Percentiles rank a stretch among this genome's conserved stretches.
phyloP scores from a whole-genome alignment of 30 jellyfish, hydroid and myxozoan species.

The Turritopsis rubra region DNA sequence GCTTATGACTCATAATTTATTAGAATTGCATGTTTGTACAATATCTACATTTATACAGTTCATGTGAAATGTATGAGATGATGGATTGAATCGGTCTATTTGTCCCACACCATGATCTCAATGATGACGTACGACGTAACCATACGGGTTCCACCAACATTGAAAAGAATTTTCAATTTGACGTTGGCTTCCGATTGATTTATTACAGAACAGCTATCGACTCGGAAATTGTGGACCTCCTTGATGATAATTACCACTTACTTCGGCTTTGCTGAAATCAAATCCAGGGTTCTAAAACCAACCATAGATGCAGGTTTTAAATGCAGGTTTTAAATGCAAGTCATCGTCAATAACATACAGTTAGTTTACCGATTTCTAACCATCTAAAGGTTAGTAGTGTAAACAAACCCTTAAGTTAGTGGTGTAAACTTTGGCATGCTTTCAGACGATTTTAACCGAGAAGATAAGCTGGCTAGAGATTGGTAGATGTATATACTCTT shows the following conservation, averaged over 20 bases:
- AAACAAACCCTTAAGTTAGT: no score
- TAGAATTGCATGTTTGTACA: neutral
- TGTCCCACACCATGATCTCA: neutral
- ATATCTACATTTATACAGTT: neutral
- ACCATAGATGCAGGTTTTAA: neutral
- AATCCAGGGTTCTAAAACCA: conserved; percentile 82
- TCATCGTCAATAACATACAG: no score
- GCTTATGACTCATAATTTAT: neutral
- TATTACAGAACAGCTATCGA: neutral
- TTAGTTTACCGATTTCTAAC: no score
- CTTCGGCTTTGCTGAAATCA: conserved; percentile 82
- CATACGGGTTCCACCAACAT: neutral
- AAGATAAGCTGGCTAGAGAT: no score
- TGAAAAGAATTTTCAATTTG: neutral
- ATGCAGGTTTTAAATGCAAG: neutral
- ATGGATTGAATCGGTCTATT: neutral
- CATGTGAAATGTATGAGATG: neutral
- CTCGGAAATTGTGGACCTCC: conserved; percentile 84
- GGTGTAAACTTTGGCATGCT: no score
- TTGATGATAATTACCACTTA: conserved; percentile 70
- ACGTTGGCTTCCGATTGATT: neutral
- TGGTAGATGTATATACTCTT: no score
- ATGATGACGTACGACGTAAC: neutral
- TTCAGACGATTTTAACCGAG: no score
- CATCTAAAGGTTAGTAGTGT: no score